Evolutionary conservation across 2,888 invertebrate species (phyloP).

Genomic region (Terebella lapidaria): DNA sequence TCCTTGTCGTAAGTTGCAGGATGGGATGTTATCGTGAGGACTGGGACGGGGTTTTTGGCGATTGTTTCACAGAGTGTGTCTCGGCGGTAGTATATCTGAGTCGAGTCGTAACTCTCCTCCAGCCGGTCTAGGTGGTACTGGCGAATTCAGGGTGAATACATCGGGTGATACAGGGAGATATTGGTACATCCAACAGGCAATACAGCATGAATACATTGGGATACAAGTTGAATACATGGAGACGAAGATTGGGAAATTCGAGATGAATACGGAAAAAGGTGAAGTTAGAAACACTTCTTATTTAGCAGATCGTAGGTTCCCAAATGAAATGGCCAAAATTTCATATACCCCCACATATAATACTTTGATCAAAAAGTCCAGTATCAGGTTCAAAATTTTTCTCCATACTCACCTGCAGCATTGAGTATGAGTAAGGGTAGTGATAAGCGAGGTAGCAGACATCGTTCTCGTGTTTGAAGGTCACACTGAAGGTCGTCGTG

Average conservation of each 20-base stretch:
- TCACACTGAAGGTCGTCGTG: conserved; percentile 74
- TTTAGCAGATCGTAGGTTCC: no score
- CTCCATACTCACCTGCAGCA: conserved; percentile 64
- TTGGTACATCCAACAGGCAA: no score
- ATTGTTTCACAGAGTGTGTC: conserved; percentile 69
- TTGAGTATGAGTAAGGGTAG: conserved; percentile 78
- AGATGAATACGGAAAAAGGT: no score
- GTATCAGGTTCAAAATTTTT: neutral
- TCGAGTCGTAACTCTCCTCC: conserved; percentile 54
- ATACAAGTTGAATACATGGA: no score
- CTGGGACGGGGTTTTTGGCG: conserved; percentile 68
- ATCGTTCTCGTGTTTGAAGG: conserved; percentile 70
- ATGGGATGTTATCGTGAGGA: conserved; percentile 68
- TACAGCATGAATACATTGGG: no score
- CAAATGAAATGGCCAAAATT: no score
- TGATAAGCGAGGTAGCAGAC: conserved; percentile 82
- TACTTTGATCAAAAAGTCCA: neutral
- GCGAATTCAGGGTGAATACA: no score
- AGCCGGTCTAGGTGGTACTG: conserved; percentile 65
- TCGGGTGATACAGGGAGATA: no score
- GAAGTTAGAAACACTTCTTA: no score
- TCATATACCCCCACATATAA: no score
- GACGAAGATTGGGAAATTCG: no score
- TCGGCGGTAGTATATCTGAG: conserved; percentile 62
- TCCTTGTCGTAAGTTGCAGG: conserved; percentile 32